phyloP scores from a whole-genome alignment of 2,113 vertebrate species.

The Grantiella picta region DNA sequence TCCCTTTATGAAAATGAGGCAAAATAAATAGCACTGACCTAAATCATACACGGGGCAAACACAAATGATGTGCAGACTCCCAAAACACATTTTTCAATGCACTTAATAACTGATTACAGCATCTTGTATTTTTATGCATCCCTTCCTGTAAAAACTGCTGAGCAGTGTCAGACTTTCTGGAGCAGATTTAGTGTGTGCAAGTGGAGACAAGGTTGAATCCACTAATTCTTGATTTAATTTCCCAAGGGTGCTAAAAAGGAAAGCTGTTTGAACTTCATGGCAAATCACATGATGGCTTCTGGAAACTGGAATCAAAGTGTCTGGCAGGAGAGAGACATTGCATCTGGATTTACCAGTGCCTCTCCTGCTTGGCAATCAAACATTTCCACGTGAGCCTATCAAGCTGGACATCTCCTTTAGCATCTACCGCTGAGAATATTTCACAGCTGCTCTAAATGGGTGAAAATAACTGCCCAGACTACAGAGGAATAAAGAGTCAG shows the following conservation, averaged over 20 bases:
- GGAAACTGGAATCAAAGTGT: not conserved
- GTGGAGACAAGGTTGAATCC: slow-evolving; percentile 9
- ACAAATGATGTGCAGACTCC: not conserved
- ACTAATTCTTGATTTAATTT: slow-evolving; percentile 30
- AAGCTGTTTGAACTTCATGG: not conserved
- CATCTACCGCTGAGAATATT: not conserved
- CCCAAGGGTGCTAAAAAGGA: not conserved
- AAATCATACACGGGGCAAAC: not conserved
- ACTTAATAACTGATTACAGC: not conserved
- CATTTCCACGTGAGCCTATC: not conserved
- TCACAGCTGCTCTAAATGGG: not conserved
- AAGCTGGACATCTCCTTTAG: not conserved
- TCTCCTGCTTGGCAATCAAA: not conserved
- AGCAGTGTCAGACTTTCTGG: not conserved
- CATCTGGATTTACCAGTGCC: not conserved
- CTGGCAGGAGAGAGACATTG: not conserved
- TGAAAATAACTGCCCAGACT: not conserved
- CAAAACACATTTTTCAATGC: not conserved
- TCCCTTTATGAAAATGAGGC: not conserved
- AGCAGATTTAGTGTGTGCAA: slow-evolving; percentile 23
- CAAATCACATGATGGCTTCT: not conserved
- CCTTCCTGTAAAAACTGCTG: slow-evolving; percentile 11
- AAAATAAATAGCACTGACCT: not conserved
- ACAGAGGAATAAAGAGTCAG: not conserved
- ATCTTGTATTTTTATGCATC: not conserved